Evolutionary conservation across 2,113 vertebrate species (phyloP), one percentile per base, ranked within the genome.

Genomic region (Alexandromys fortis): DNA sequence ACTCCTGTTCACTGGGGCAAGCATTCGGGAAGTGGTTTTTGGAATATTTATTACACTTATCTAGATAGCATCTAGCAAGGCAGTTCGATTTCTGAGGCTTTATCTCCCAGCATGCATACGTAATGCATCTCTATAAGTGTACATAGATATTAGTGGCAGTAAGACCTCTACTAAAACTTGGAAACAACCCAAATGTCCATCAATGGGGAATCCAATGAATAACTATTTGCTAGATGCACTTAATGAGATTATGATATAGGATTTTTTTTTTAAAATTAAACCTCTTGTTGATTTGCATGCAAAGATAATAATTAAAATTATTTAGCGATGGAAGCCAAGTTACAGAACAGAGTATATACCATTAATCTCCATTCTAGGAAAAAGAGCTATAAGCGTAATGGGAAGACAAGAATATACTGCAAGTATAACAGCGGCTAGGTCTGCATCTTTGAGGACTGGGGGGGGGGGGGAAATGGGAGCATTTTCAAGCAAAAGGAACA

Each of bases 241-340:
- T 22, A 81, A 72, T 90, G 52, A 47, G 78, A 52, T 85, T 81
- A 55, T 95, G 67, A 93, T 52, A 77, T 4, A 42, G 35, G 72
- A 68, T 12, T 30, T 33, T 65, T 26, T 61, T 63, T 24, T 26
- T 11, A 30, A 67, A 68, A 33, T 30, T 35, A 95, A 94, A n/a
- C 14, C 6, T 49, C 91, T 94, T 95, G 79, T 88, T 96, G 91
- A 79, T 77, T 81, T n/a, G 65, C 77, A 52, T 70, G n/a, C 16
- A 86, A 89, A 86, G 72, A 81, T n/a, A 83, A 55, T 38, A 78
- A 67, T 94, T 97, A 95, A 95, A 92, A 94, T 96, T 92, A 94
- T 83, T 95, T 91, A 95, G 58, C 77, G 55, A 81, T 77, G 24
- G 94, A 82, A 96, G 33, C 10, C n/a, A 77, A 97, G 45, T 33